Evolutionary conservation across 2,797 vertebrate species (phyloP).

Genomic region (Sebastes nivosus): DNA sequence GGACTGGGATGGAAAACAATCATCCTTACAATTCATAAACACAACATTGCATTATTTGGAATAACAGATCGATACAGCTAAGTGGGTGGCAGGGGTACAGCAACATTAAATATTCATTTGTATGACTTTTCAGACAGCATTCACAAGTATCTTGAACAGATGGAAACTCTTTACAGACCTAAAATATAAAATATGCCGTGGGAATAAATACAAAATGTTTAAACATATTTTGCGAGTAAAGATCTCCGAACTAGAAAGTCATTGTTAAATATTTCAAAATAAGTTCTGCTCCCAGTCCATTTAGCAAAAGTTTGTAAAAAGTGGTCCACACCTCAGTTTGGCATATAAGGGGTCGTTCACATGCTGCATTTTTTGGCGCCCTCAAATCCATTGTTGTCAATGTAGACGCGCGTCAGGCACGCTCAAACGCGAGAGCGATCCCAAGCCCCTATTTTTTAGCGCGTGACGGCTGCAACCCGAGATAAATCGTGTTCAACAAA

Average conservation of each 20-base stretch:
- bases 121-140: background rate
- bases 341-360: background rate
- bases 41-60: background rate
- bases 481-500: no score
- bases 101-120: background rate
- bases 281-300: background rate
- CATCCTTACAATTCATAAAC: background rate
- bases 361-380: no score
- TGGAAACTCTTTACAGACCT: background rate
- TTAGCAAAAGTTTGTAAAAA: background rate
- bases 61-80: background rate
- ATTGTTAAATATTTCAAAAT: background rate
- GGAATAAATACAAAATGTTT: background rate
- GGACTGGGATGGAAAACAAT: background rate
- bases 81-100: background rate
- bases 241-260: background rate
- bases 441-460: no score
- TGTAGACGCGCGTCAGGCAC: no score
- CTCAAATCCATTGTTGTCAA: no score
- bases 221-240: background rate
- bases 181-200: background rate
- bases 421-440: no score
- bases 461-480: no score
- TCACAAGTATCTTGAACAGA: background rate
- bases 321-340: background rate